Evolutionary conservation across 2,888 invertebrate species (phyloP).

Genomic region (Salticus scenicus): DNA sequence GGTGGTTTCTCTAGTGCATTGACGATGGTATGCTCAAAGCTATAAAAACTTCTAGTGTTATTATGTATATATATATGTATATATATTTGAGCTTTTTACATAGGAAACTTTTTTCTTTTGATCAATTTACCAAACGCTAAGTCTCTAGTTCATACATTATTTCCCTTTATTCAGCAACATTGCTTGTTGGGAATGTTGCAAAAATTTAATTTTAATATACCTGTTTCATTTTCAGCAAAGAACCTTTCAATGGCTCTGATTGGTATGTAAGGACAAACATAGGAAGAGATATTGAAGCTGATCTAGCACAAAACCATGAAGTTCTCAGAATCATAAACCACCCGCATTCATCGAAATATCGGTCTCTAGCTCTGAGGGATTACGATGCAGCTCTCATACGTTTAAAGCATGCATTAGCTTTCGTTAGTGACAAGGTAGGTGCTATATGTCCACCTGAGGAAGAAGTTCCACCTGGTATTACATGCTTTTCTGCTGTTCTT

Average conservation of each 20-base stretch:
- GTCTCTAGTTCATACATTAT: too few species aligned
- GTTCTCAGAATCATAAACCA: slow-evolving; percentile 69
- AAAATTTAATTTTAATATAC: too few species aligned
- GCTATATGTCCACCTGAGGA: slow-evolving; percentile 80
- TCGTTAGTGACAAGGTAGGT: slow-evolving; percentile 78
- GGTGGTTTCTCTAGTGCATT: too few species aligned
- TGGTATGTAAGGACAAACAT: slow-evolving; percentile 59
- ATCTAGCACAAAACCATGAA: slow-evolving; percentile 50
- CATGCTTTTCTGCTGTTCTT: slow-evolving; percentile 70
- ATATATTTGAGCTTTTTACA: too few species aligned
- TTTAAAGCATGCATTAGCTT: slow-evolving; percentile 78
- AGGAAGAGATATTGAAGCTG: slow-evolving; percentile 30
- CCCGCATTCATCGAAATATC: slow-evolving; percentile 72
- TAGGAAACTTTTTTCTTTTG: too few species aligned
- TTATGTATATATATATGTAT: too few species aligned
- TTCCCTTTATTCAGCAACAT: too few species aligned
- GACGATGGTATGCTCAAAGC: too few species aligned
- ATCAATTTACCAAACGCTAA: too few species aligned
- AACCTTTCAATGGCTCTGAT: slow-evolving; percentile 53
- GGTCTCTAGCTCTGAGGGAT: slow-evolving; percentile 72
- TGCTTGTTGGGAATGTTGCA: too few species aligned
- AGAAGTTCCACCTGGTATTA: slow-evolving; percentile 76
- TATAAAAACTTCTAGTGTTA: too few species aligned
- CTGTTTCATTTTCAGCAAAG: slow-evolving; percentile 39
- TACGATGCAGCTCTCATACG: slow-evolving; percentile 80